Evolutionary conservation across 2,888 invertebrate species (phyloP).

Genomic region (Listrodromus nycthemerus): DNA sequence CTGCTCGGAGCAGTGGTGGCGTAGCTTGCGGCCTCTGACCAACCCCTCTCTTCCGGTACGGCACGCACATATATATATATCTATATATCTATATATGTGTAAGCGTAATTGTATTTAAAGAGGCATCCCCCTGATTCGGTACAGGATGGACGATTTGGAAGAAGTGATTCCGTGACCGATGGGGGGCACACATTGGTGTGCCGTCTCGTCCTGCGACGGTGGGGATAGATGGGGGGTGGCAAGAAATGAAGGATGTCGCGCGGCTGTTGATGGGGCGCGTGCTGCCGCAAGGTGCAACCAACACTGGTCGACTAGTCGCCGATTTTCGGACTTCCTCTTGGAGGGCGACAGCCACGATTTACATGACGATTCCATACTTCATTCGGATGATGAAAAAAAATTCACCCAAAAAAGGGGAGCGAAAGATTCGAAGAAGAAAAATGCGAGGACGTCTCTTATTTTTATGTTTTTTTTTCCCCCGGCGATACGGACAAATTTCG

Average conservation of each 20-base stretch:
- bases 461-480: neutral
- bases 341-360: neutral
- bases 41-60: constrained; percentile 37
- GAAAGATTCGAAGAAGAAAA: constrained; percentile 10
- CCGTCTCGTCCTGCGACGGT: constrained; percentile 22
- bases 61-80: neutral
- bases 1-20: constrained; percentile 40
- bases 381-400: constrained; percentile 25
- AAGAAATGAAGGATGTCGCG: constrained; percentile 32
- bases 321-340: constrained; percentile 46
- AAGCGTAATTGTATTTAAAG: constrained; percentile 78
- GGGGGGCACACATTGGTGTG: constrained; percentile 35
- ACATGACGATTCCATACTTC: neutral
- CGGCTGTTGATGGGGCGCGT: constrained; percentile 54
- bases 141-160: constrained; percentile 43
- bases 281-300: constrained; percentile 72
- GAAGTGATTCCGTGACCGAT: constrained; percentile 56
- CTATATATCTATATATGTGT: constrained; percentile 41
- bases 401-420: neutral
- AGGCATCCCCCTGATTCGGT: constrained; percentile 56
- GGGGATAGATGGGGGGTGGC: constrained; percentile 46
- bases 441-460: neutral
- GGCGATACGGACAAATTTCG: neutral
- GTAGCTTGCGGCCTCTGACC: constrained; percentile 57
- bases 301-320: constrained; percentile 42